Evolutionary conservation across 2,797 vertebrate genomes (phyloP), one percentile per base, ranked within the genome.

Genomic region (Scomberomorus guttatus): DNA sequence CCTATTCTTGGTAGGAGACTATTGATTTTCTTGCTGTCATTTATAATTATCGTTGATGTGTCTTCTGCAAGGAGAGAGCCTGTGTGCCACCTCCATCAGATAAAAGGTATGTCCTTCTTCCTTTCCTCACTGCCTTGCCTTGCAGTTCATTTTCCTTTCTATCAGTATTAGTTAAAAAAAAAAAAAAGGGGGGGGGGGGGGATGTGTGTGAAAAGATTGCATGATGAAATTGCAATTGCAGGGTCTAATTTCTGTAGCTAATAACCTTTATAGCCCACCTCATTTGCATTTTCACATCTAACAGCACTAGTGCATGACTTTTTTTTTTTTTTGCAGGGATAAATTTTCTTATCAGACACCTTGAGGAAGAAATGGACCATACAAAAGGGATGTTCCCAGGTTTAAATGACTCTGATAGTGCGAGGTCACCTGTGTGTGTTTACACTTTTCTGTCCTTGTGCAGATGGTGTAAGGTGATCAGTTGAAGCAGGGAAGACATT

Each of bases 21-120:
- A 90, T 89, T 89, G 89, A 91, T 93, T 90, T 70, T 72, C 68
- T 42, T 60, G 69, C 92, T 87, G 91, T 90, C 87, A 85, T 89
- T 90, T 90, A 15, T 63, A 86, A 92, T 89, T 65, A 87, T 73
- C 67, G 81, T 48, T 87, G 84, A 89, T 83, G 90, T 86, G 84
- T 72, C 75, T 84, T 87, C 77, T 67, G 52, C 73, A 72, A 77
- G 77, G 60, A 85, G 75, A 83, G 67, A 81, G 56, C 32, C 25
- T 37, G 52, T 37, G 52, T 59, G 69, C 64, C 77, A 44, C 83
- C 63, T 79, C 67, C 77, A 56, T 69, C 72, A 77, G 52, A 81
- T 68, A 46, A 65, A 84, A 91, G 91, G 92, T 92, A 89, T 15
- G 84, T 86, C 44, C 50, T 60, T 72, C 46, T 46, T 62, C 37